A percentile compares a stretch with the other conserved stretches of the same genome.
Conservation (phyloP, 2,113 vertebrate species). For the Gobius niger region DNA sequence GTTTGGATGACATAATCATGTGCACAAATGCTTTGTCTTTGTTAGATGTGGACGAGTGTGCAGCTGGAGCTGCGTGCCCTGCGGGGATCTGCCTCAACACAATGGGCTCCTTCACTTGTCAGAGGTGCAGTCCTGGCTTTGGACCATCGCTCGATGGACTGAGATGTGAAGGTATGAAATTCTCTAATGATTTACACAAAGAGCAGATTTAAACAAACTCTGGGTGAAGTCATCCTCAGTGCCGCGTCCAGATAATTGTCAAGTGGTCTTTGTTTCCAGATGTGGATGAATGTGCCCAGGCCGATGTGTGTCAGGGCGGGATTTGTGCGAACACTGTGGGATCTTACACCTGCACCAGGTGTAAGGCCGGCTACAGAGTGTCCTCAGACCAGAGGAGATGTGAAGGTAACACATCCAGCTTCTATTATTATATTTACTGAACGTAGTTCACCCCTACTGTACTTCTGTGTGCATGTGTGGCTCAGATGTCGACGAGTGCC, state of each 20-base stretch:
- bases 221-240: not conserved
- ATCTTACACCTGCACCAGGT: conserved; percentile 84
- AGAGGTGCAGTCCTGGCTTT: conserved; percentile 79
- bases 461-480: conserved; percentile 12
- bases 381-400: conserved; percentile 81
- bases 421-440: conserved; percentile 18
- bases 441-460: not conserved
- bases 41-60: conserved; percentile 86
- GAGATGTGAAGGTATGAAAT: conserved; percentile 82
- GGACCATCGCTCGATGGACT: conserved; percentile 78
- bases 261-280: conserved; percentile 71
- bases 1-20: conserved; percentile 32
- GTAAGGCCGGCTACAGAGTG: conserved; percentile 78
- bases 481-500: conserved; percentile 79
- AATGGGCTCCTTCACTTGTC: conserved; percentile 82
- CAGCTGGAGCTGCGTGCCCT: conserved; percentile 71
- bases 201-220: not conserved
- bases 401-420: conserved; percentile 78
- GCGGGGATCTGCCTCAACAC: conserved; percentile 83
- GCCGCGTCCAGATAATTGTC: conserved; percentile 4
- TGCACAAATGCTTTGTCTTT: conserved; percentile 46
- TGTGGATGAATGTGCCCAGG: conserved; percentile 81
- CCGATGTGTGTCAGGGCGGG: conserved; percentile 74
- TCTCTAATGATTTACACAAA: conserved; percentile 26
- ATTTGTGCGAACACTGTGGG: conserved; percentile 86